phyloP scores from a whole-genome alignment of 2,888 invertebrate genomes.

The Pegoplata infirma region DNA sequence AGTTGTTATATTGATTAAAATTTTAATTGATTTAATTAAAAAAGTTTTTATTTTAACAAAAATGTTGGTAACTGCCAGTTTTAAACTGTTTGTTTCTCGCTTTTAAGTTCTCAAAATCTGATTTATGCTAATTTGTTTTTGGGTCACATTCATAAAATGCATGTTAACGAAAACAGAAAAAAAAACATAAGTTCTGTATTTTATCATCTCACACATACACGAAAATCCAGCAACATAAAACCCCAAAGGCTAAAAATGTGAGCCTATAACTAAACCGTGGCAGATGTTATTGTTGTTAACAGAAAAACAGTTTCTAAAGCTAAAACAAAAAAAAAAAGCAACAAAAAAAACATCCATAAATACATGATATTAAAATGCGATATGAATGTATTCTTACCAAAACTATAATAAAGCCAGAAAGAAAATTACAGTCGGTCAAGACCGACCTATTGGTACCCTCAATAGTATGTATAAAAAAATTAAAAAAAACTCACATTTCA shows the following conservation, averaged over 20 bases:
- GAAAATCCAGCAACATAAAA: not conserved
- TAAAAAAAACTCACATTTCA: too few relatives aligned
- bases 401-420: not conserved
- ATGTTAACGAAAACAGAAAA: not conserved
- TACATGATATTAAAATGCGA: slow-evolving; percentile 18
- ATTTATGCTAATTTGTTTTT: too few relatives aligned
- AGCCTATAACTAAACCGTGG: slow-evolving; percentile 24
- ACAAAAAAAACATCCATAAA: slow-evolving; percentile 7
- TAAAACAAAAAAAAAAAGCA: not conserved
- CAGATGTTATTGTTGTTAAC: slow-evolving; percentile 19
- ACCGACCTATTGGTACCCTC: too few relatives aligned
- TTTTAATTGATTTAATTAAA: too few relatives aligned
- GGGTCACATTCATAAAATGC: too few relatives aligned
- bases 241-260: slow-evolving; percentile 19
- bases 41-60: too few relatives aligned
- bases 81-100: too few relatives aligned
- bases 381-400: not conserved
- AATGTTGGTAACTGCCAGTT: too few relatives aligned
- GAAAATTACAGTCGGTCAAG: too few relatives aligned
- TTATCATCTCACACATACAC: not conserved
- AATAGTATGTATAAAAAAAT: too few relatives aligned
- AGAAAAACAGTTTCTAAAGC: not conserved
- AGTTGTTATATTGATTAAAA: too few relatives aligned
- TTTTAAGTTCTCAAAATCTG: too few relatives aligned
- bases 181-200: slow-evolving; percentile 4